A percentile compares a stretch with the other conserved stretches of the same genome.
Conservation (phyloP, 1,140 invertebrate genomes). For the Triops cancriformis region DNA sequence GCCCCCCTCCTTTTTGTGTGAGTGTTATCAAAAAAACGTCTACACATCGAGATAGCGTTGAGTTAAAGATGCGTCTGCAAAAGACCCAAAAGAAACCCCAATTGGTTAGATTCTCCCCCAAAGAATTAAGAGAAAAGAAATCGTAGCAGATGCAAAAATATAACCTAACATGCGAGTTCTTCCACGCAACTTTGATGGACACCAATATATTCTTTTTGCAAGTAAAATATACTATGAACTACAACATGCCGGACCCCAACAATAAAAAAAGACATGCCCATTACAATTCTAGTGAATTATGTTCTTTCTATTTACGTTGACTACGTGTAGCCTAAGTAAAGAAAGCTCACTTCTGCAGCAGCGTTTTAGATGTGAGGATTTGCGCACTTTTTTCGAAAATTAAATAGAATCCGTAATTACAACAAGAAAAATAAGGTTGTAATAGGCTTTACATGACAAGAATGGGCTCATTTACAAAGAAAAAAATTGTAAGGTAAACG, state of each 20-base stretch:
- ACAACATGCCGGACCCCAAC: background rate
- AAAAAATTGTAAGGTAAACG: background rate
- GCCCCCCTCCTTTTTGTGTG: background rate
- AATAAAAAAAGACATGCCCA: background rate
- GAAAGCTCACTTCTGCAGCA: background rate
- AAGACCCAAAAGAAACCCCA: background rate
- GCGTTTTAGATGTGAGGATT: background rate
- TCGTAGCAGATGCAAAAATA: background rate
- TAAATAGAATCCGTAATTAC: background rate
- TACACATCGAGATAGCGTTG: slow-evolving; percentile 16
- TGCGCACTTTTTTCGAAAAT: background rate
- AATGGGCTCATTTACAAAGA: background rate
- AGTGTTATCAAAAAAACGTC: slow-evolving; percentile 20
- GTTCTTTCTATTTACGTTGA: background rate
- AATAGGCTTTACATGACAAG: slow-evolving; percentile 1
- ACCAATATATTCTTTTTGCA: background rate
- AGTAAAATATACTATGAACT: background rate
- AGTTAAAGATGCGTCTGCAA: slow-evolving; percentile 13
- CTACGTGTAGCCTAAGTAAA: background rate
- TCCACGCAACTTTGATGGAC: background rate
- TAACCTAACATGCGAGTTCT: background rate
- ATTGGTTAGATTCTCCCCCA: background rate
- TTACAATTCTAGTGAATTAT: background rate
- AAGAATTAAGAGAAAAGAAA: background rate
- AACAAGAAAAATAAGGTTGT: background rate